Evolutionary conservation across 2,888 invertebrate genomes (phyloP), one percentile per base, ranked within the genome.

Genomic region (Drosophila helvetica): DNA sequence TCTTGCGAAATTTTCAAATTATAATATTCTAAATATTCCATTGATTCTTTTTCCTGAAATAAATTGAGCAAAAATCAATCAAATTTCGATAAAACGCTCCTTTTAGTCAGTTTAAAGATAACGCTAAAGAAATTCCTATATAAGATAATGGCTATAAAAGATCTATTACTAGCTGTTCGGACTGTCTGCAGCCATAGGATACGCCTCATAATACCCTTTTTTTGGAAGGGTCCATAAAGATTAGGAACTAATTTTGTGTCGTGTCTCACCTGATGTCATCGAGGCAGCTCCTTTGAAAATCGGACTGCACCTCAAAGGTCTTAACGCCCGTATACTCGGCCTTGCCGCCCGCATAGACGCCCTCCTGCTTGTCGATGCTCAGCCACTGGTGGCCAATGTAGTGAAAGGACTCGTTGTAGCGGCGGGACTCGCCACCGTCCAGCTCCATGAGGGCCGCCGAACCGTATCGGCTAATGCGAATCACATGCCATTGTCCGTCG

Each of bases 401-500:
- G 43, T 94, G 94, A 91, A 97, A 97, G 0, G 97, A 97, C 92
- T 98, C 98, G 90, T 98, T 98, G 93, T 97, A 98, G 70, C 97
- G 93, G 77, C 97, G 93, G 1, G 98, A 98, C 93, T 98, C 98
- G 4, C 98, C 98, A 5, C 98, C 98, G 90, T 99, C 98, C 75
- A 99, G 93, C 91, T 97, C 97, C 74, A 99, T 93, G 58, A 96
- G 96, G 3, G 98, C 98, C 10, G 97, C 96, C 68, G 97, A 97
- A 45, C 98, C 98, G 80, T 96, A 97, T 60, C 98, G 94, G 76
- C 96, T 96, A 0, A 98, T 96, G 78, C 96, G 95, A 8, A 97
- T 97, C 58, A 97, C 96, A 91, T 99, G 99, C 98, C 98, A 99
- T 86, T 98, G 98, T 1, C 99, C 99, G 91, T 98, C 97, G 87